Percentiles rank a stretch among this genome's conserved stretches.
phyloP scores from a whole-genome alignment of 2,888 invertebrate genomes.

The Cremastinae sp. region DNA sequence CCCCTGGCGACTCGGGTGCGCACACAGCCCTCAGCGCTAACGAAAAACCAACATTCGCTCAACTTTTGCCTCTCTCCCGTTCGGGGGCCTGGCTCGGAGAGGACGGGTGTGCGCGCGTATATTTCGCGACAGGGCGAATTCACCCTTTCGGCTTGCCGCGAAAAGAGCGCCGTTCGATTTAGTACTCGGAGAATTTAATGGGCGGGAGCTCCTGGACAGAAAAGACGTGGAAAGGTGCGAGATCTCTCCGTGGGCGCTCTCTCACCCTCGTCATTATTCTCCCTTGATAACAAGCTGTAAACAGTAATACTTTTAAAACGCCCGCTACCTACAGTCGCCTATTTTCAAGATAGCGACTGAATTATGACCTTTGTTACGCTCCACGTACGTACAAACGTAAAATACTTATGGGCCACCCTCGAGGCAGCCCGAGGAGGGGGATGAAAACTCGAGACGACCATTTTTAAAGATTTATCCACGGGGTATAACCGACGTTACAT shows the following conservation, averaged over 20 bases:
- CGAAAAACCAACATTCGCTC: slow-evolving; percentile 26
- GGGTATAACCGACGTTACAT: slow-evolving; percentile 39
- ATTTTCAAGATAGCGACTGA: slow-evolving; percentile 78
- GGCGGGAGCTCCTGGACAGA: not conserved
- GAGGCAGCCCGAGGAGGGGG: slow-evolving; percentile 2
- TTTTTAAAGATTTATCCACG: slow-evolving; percentile 78
- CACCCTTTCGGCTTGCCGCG: slow-evolving; percentile 49
- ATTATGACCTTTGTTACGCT: slow-evolving; percentile 70
- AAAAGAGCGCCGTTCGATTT: slow-evolving; percentile 48
- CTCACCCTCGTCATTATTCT: slow-evolving; percentile 17
- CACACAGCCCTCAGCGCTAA: slow-evolving; percentile 20
- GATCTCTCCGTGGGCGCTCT: slow-evolving; percentile 21
- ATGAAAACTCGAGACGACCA: slow-evolving; percentile 65
- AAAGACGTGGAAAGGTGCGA: slow-evolving; percentile 17
- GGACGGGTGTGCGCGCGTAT: not conserved
- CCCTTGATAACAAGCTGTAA: slow-evolving; percentile 68
- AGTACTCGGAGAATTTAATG: slow-evolving; percentile 21
- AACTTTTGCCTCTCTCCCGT: slow-evolving; percentile 32
- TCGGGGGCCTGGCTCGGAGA: not conserved
- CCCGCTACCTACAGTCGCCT: slow-evolving; percentile 68
- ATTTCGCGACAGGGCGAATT: slow-evolving; percentile 31
- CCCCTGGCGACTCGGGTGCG: slow-evolving; percentile 17
- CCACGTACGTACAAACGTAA: slow-evolving; percentile 21
- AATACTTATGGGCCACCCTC: not conserved
- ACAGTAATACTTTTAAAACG: slow-evolving; percentile 76